Percentiles rank a stretch among this genome's conserved stretches.
Conservation (phyloP, 2,113 vertebrate genomes). For the Hylia prasina region DNA sequence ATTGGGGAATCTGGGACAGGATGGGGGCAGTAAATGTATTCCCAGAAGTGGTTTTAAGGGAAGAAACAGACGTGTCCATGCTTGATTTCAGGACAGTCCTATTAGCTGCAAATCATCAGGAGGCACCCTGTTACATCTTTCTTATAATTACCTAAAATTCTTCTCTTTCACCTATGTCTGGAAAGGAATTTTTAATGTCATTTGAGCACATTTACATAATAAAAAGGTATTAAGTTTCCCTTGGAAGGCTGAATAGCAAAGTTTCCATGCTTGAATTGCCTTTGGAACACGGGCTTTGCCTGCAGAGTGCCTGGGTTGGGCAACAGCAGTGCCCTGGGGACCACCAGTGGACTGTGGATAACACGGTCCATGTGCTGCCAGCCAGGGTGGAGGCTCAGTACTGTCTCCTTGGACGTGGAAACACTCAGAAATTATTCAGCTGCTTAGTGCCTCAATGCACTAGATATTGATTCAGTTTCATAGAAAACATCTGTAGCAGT, state of each 20-base stretch:
- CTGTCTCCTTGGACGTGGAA: background rate
- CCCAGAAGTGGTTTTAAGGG: conserved; percentile 16
- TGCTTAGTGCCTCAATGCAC: background rate
- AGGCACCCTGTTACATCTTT: background rate
- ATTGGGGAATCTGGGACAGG: background rate
- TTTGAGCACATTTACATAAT: background rate
- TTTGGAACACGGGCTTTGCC: background rate
- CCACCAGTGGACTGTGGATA: background rate
- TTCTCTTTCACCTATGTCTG: background rate
- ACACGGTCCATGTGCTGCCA: accelerated
- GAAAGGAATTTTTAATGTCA: background rate
- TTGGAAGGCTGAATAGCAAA: background rate
- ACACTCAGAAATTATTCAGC: background rate
- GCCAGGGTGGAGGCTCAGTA: background rate
- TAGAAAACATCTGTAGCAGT: background rate
- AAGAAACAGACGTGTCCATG: background rate
- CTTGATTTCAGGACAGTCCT: background rate
- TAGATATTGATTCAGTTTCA: background rate
- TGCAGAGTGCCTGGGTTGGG: accelerated
- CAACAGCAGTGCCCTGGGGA: background rate
- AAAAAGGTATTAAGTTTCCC: background rate
- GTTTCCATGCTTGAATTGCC: background rate
- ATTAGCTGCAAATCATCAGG: background rate
- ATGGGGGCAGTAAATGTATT: background rate
- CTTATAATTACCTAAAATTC: background rate